A percentile compares a stretch with the other conserved stretches of the same genome.
Conservation (phyloP, 2,113 vertebrate species). For the Callocephalon fimbriatum region DNA sequence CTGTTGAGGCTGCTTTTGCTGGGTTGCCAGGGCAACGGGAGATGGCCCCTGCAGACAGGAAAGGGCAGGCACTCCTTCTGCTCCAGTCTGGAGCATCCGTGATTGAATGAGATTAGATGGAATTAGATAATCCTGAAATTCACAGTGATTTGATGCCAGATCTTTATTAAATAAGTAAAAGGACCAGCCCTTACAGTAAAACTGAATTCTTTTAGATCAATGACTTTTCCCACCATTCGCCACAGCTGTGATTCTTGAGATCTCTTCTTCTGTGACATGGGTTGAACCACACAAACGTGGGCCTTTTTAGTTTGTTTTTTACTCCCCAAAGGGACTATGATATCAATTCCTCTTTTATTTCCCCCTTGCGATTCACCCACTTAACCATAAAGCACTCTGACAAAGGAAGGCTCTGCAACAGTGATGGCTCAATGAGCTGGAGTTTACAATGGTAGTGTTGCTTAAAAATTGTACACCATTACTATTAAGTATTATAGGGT, state of each 20-base stretch:
- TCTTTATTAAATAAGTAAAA: conserved; percentile 73
- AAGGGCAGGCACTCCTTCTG: conserved; percentile 75
- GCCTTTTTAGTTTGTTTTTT: not conserved
- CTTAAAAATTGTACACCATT: not conserved
- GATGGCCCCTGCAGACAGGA: conserved; percentile 77
- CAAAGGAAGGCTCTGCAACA: not conserved
- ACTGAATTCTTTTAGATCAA: conserved; percentile 64
- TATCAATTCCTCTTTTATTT: conserved; percentile 53
- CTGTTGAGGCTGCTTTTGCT: conserved; percentile 14
- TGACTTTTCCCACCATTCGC: conserved; percentile 8
- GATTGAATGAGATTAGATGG: conserved; percentile 77
- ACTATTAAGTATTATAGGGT: rapidly evolving
- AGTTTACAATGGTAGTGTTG: not conserved
- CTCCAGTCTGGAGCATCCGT: conserved; percentile 71
- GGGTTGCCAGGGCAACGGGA: conserved; percentile 85
- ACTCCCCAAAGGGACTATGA: not conserved
- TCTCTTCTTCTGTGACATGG: not conserved
- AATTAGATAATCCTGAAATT: conserved; percentile 77
- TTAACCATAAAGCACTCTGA: conserved; percentile 11
- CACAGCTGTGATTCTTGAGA: conserved; percentile 5
- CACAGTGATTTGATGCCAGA: conserved; percentile 60
- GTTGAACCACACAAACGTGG: not conserved
- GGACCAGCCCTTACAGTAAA: conserved; percentile 43
- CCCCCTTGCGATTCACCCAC: conserved; percentile 47
- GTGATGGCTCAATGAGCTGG: not conserved